Conservation (phyloP, 2,113 vertebrate genomes). For the Romanogobio albipinnatus region DNA sequence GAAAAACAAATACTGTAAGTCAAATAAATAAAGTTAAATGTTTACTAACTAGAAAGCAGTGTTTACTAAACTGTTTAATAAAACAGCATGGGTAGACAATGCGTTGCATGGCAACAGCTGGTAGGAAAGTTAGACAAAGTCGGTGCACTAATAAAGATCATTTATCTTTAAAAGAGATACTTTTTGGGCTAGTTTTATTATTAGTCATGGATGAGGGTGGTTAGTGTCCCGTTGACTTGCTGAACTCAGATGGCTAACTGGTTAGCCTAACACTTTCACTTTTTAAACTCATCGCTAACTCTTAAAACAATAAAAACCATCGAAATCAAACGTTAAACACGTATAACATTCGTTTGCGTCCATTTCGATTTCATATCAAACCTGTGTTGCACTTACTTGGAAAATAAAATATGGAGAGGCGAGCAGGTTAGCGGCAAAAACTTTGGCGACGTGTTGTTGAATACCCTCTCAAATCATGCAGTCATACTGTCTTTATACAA, state of each 20-base stretch:
- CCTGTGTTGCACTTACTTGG: constrained; percentile 33
- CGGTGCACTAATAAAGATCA: not conserved
- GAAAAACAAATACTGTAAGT: not conserved
- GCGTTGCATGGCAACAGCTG: constrained; percentile 22
- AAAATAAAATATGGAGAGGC: constrained; percentile 36
- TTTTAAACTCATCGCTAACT: not conserved
- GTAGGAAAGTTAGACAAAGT: not conserved
- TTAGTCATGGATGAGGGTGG: not conserved
- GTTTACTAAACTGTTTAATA: not conserved
- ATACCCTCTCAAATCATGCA: constrained; percentile 17
- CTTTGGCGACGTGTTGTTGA: constrained; percentile 18
- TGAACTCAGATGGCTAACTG: constrained; percentile 22
- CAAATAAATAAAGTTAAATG: not conserved
- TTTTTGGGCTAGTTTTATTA: not conserved
- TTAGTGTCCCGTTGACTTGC: not conserved
- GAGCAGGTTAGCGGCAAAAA: constrained; percentile 44
- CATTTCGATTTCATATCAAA: not conserved
- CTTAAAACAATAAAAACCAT: not conserved
- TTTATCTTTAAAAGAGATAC: too few relatives aligned
- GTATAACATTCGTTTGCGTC: not conserved
- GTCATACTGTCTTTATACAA: not conserved
- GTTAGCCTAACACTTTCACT: constrained; percentile 36
- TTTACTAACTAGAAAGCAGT: not conserved
- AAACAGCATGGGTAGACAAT: not conserved
- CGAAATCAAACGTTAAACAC: not conserved